Evolutionary conservation across 2,113 vertebrate genomes (phyloP).

Genomic region (Pithys albifrons): DNA sequence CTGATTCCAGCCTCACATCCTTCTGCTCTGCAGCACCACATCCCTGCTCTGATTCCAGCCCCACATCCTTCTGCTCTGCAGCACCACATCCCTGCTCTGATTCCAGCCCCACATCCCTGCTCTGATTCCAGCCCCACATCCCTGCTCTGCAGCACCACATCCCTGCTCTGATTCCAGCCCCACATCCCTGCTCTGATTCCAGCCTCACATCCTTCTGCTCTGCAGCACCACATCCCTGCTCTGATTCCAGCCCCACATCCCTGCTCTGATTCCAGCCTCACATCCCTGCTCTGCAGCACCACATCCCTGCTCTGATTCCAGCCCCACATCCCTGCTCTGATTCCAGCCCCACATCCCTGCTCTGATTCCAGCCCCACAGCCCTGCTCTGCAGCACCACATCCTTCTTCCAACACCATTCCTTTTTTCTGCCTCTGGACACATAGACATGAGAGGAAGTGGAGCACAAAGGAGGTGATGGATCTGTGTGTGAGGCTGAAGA

Average conservation of each 20-base stretch:
- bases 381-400: background rate
- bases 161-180: background rate
- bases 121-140: too few species aligned
- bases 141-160: too few species aligned
- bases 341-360: background rate
- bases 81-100: background rate
- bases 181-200: background rate
- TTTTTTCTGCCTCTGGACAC: background rate
- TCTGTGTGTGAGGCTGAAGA: background rate
- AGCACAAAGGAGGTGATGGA: background rate
- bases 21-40: background rate
- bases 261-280: too few species aligned
- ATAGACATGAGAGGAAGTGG: fast-evolving
- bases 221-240: background rate
- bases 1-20: background rate
- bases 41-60: too few species aligned
- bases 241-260: too few species aligned
- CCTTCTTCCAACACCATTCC: background rate
- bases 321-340: background rate
- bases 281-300: too few species aligned
- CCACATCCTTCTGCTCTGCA: too few species aligned
- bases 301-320: background rate
- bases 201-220: background rate
- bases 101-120: background rate
- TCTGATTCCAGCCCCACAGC: too few species aligned